These are phyloP conservation scores for Sinonovacula constricta DNA, from an alignment of 1,140 invertebrate species.

Conservation along the genomic window DNA sequence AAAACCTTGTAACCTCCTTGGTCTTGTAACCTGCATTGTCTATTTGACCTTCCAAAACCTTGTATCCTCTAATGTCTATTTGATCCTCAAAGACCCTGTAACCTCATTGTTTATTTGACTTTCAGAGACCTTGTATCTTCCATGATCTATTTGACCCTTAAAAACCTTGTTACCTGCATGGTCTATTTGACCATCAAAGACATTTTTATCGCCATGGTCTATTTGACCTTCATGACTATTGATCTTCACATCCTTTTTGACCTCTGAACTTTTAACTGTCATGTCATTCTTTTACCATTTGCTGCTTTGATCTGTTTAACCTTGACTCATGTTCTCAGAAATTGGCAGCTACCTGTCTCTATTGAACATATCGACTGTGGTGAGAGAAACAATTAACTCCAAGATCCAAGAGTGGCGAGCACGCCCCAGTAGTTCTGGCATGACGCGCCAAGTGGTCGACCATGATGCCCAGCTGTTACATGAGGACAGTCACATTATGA, in stretches of 20 bases:
- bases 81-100: no score
- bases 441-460: conserved; percentile 17
- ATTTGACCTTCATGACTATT: neutral
- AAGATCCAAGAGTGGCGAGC: conserved; percentile 58
- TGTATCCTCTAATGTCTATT: no score
- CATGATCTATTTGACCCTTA: no score
- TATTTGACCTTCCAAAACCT: no score
- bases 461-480: conserved; percentile 35
- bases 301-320: neutral
- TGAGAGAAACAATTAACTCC: conserved; percentile 57
- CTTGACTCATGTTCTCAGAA: conserved; percentile 47
- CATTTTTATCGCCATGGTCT: neutral
- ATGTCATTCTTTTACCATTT: neutral
- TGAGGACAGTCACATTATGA: conserved; percentile 47
- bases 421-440: conserved; percentile 53
- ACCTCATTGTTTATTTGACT: no score
- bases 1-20: no score
- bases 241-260: neutral
- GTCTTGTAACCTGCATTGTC: no score
- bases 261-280: no score
- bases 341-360: conserved; percentile 65
- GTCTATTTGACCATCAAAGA: no score
- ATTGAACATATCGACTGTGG: conserved; percentile 57
- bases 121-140: no score
- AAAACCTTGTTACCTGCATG: no score